These are phyloP conservation scores for Pseudoatta argentina DNA, from an alignment of 1,140 invertebrate genomes.

Conservation along the genomic window DNA sequence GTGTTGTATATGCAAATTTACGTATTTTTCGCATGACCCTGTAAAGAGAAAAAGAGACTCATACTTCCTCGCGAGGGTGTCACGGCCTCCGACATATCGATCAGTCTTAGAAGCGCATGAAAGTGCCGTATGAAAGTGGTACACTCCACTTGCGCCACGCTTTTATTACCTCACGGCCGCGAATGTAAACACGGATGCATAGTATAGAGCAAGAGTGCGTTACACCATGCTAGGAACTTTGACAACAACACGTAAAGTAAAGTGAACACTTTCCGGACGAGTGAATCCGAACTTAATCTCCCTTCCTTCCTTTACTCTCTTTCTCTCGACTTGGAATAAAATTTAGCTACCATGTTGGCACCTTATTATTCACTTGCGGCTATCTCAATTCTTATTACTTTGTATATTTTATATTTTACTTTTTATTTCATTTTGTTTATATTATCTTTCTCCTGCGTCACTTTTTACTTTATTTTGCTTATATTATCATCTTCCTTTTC, in stretches of 20 bases:
- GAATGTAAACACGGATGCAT: conserved; percentile 54
- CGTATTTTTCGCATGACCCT: conserved; percentile 29
- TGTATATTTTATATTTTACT: too few relatives aligned
- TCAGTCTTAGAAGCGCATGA: conserved; percentile 40
- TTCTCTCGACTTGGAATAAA: neutral
- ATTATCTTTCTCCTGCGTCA: too few relatives aligned
- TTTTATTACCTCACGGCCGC: conserved; percentile 51
- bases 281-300: neutral
- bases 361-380: too few relatives aligned
- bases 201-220: neutral
- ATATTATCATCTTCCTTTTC: too few relatives aligned
- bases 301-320: neutral
- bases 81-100: conserved; percentile 72
- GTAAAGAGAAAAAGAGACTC: conserved; percentile 1
- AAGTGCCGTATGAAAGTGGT: conserved; percentile 65
- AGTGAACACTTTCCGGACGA: neutral
- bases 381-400: too few relatives aligned
- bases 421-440: too few relatives aligned
- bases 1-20: neutral
- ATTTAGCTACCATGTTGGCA: too few relatives aligned
- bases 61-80: conserved; percentile 51
- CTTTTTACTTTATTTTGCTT: too few relatives aligned
- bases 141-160: conserved; percentile 27
- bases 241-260: neutral
- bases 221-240: neutral